Evolutionary conservation across 2,888 invertebrate species (phyloP), one percentile per base, ranked within the genome.

Genomic region (Busseola fusca): DNA sequence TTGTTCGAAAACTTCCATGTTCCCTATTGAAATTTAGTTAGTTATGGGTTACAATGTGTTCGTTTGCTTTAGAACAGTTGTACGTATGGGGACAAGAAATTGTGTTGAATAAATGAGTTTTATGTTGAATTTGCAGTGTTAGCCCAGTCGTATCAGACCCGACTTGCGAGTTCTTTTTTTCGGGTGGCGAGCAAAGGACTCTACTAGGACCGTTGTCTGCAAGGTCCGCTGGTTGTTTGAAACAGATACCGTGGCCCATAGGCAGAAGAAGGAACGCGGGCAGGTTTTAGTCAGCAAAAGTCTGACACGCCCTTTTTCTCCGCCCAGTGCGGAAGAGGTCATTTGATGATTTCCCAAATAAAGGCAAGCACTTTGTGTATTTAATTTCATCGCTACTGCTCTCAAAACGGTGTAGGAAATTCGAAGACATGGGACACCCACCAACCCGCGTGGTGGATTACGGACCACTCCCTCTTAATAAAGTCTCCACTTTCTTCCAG

Each of bases 1-100:
- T 57, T 57, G 74, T 72, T 72, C 21, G 30, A n/a, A 56, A 74
- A 56, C 45, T 57, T 57, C 16, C 30, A 7, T 63, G 56, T 48
- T 30, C 18, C 34, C 16, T 34, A 14, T 48, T 48, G 48, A 57
- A 40, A 74, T 64, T 64, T 74, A 12, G 7, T 12, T 30, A 72
- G 16, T 42, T 52, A 16, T 21, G 48, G 12, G 5, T 21, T 52
- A n/a, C 12, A 48, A 40, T 40, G 21, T 25, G 14, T 70, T n/a
- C 1, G 30, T 58, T 30, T 40, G 27, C 2, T 21, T n/a, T 7
- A 30, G 4, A n/a, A 42, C 9, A 42, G 16, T 71, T 30, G 16
- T 18, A 9, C 21, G 25, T 48, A 3, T 40, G 37, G 40, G 25
- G 16, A 3, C 45, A 14, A 4, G 0, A 62, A 30, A 5, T n/a